A percentile compares a stretch with the other conserved stretches of the same genome.
phyloP scores from a whole-genome alignment of 92 coral and sea anemone species.

The Virgularia gustaviana region DNA sequence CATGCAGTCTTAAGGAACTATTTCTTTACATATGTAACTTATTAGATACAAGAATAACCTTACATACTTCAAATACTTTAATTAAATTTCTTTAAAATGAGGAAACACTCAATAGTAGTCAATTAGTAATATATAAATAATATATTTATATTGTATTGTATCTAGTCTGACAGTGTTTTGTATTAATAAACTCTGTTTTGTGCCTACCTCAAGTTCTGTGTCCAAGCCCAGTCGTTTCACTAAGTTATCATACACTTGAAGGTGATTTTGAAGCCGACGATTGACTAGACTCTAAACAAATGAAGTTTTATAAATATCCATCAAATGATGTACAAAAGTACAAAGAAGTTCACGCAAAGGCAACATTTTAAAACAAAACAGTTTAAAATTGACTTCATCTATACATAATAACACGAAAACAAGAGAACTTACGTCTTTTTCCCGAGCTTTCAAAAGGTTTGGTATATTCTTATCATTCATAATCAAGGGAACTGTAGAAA shows the following conservation, averaged over 20 bases:
- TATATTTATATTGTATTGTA: no score
- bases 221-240: conserved; percentile 81
- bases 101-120: no score
- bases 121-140: no score
- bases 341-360: conserved; percentile 4
- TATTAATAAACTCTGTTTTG: no score
- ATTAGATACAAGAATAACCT: no score
- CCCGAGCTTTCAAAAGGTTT: conserved; percentile 65
- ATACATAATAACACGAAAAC: background rate
- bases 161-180: no score
- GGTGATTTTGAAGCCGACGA: conserved; percentile 68
- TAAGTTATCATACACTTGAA: conserved; percentile 72
- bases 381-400: background rate
- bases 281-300: conserved; percentile 70
- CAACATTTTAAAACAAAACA: background rate
- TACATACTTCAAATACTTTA: no score
- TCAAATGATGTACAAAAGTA: background rate
- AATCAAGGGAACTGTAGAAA: no score
- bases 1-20: no score
- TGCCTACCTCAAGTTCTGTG: conserved; percentile 88
- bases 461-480: conserved; percentile 68
- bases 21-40: no score
- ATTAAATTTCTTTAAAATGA: no score
- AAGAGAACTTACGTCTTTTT: conserved; percentile 56
- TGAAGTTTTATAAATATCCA: conserved; percentile 8